phyloP scores from a whole-genome alignment of 2,888 invertebrate genomes.

The Pyrrhopygopsis socrates region DNA sequence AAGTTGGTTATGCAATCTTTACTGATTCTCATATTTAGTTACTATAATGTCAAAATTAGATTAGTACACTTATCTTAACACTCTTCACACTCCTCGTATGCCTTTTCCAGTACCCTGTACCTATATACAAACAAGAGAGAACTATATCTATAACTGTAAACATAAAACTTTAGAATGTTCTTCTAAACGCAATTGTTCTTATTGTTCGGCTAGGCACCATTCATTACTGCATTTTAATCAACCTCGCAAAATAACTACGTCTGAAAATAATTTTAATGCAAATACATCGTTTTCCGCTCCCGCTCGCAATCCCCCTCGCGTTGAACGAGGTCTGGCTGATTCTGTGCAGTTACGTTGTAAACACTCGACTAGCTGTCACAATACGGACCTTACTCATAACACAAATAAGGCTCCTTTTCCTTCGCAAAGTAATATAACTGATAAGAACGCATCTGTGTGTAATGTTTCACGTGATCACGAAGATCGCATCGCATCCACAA shows the following conservation, averaged over 20 bases:
- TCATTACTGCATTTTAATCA: slow-evolving; percentile 39
- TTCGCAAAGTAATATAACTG: background rate
- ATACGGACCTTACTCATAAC: background rate
- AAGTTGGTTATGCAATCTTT: too few species aligned
- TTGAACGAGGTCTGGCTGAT: background rate
- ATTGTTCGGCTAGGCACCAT: slow-evolving; percentile 33
- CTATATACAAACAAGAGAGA: too few species aligned
- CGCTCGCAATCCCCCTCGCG: background rate
- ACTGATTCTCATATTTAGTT: too few species aligned
- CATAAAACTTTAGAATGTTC: slow-evolving; percentile 27
- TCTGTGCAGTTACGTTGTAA: background rate
- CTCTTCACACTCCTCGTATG: too few species aligned
- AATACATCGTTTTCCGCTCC: background rate
- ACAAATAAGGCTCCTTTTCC: background rate
- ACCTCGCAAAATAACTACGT: background rate
- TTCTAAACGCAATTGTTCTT: slow-evolving; percentile 36
- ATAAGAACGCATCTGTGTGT: background rate
- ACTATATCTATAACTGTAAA: too few species aligned
- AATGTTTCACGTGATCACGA: slow-evolving; percentile 3
- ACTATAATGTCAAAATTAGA: too few species aligned
- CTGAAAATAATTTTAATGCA: background rate
- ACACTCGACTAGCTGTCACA: background rate
- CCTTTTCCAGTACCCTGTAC: too few species aligned
- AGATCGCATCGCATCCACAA: background rate
- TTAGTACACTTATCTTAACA: too few species aligned